phyloP scores from a whole-genome alignment of 2,888 invertebrate genomes.

The Pegoplata infirma region DNA sequence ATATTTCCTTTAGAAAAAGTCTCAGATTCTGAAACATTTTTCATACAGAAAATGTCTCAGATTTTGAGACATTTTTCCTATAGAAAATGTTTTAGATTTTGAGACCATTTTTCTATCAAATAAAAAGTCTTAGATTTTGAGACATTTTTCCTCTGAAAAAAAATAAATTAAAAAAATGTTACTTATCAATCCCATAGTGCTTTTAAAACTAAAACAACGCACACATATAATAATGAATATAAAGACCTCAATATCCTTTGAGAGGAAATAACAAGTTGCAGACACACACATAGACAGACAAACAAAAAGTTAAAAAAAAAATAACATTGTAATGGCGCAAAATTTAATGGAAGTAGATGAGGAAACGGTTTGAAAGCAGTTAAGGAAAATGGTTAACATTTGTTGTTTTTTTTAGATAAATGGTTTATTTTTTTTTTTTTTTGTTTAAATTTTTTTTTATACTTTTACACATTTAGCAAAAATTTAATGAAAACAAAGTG shows the following conservation, averaged over 20 bases:
- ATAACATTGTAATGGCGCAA: constrained; percentile 15
- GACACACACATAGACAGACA: constrained; percentile 19
- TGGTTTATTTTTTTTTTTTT: not conserved
- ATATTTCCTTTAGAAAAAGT: too few relatives aligned
- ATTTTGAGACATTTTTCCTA: too few relatives aligned
- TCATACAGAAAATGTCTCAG: too few relatives aligned
- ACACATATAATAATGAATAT: not conserved
- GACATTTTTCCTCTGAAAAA: too few relatives aligned
- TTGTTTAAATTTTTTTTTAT: not conserved
- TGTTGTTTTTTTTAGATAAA: not conserved
- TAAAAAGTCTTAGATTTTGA: too few relatives aligned
- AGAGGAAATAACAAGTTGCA: constrained; percentile 48
- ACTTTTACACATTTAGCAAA: not conserved
- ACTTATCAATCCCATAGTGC: too few relatives aligned
- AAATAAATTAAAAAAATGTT: too few relatives aligned
- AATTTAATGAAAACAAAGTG: constrained; percentile 28
- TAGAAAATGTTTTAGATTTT: too few relatives aligned
- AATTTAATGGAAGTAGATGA: constrained; percentile 30
- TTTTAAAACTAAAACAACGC: too few relatives aligned
- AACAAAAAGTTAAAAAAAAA: not conserved
- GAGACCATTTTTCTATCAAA: too few relatives aligned
- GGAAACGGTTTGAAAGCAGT: constrained; percentile 20
- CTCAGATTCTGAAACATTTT: too few relatives aligned
- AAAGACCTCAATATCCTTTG: constrained; percentile 54
- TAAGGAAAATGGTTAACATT: constrained; percentile 5